Evolutionary conservation across 1,140 invertebrate species (phyloP).

Genomic region (Drosophila carrolli): DNA sequence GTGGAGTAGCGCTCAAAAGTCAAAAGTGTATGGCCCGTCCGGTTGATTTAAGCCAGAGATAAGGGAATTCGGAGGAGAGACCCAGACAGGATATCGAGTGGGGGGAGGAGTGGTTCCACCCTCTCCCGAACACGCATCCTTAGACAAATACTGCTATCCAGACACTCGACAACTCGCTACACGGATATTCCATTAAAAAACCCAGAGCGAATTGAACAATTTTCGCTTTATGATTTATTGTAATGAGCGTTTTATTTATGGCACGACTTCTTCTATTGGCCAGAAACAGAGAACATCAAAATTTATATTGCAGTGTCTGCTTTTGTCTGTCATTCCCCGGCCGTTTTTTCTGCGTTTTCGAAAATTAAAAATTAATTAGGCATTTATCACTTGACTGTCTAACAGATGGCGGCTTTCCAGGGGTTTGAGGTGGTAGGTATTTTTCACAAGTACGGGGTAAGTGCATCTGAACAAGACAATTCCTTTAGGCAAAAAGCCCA

Average conservation of each 20-base stretch:
- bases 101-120: slow-evolving; percentile 1
- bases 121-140: slow-evolving; percentile 49
- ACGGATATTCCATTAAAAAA: slow-evolving; percentile 76
- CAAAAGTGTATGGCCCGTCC: slow-evolving; percentile 50
- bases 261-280: slow-evolving; percentile 47
- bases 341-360: slow-evolving; percentile 51
- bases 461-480: slow-evolving; percentile 27
- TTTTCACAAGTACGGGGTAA: slow-evolving; percentile 19
- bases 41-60: slow-evolving; percentile 68
- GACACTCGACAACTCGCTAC: slow-evolving; percentile 52
- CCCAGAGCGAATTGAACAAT: slow-evolving; percentile 68
- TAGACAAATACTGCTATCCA: slow-evolving; percentile 63
- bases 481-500: slow-evolving; percentile 18
- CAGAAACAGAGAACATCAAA: slow-evolving; percentile 25
- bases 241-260: slow-evolving; percentile 82
- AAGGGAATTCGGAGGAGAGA: slow-evolving; percentile 9
- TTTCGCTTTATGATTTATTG: slow-evolving; percentile 78
- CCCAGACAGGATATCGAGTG: slow-evolving; percentile 17
- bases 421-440: not conserved
- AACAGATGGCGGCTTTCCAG: slow-evolving; percentile 76
- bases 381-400: slow-evolving; percentile 71
- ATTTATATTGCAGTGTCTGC: slow-evolving; percentile 25
- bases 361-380: slow-evolving; percentile 84
- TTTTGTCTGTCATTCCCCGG: slow-evolving; percentile 30
- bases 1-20: slow-evolving; percentile 50